phyloP scores from a whole-genome alignment of 1,140 invertebrate genomes.

The Heliconius nattereri region DNA sequence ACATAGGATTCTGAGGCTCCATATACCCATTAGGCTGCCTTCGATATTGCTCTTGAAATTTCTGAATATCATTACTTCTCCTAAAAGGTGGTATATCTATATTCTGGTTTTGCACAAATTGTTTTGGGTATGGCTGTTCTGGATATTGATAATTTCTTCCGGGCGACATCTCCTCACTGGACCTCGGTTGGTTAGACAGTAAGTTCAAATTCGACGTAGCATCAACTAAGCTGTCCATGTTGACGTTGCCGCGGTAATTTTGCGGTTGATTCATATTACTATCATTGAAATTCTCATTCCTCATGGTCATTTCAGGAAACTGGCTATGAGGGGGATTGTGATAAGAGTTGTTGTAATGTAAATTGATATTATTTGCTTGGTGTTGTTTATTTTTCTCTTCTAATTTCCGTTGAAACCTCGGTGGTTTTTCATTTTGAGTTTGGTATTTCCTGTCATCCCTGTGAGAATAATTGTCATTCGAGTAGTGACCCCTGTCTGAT shows the following conservation, averaged over 20 bases:
- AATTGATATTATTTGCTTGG: constrained; percentile 54
- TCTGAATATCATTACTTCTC: constrained; percentile 57
- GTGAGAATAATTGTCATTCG: constrained; percentile 62
- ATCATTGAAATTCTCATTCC: constrained; percentile 58
- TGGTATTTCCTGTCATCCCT: constrained; percentile 75
- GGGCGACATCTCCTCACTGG: constrained; percentile 53
- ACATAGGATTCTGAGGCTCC: constrained; percentile 58
- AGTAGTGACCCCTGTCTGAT: constrained; percentile 62
- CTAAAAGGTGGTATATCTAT: constrained; percentile 60
- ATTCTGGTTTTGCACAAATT: constrained; percentile 55
- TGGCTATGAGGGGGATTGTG: constrained; percentile 53
- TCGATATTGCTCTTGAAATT: constrained; percentile 57
- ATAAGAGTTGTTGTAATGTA: constrained; percentile 65
- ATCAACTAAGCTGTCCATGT: constrained; percentile 70
- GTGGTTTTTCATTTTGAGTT: constrained; percentile 75
- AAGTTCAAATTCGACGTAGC: constrained; percentile 71
- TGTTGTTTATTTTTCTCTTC: constrained; percentile 77
- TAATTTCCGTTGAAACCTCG: constrained; percentile 78
- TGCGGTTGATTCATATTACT: constrained; percentile 55
- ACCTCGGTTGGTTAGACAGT: constrained; percentile 57
- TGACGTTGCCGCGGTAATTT: constrained; percentile 59
- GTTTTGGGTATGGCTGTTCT: constrained; percentile 57
- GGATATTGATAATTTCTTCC: constrained; percentile 55
- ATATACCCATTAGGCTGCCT: constrained; percentile 70
- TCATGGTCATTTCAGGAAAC: constrained; percentile 61